These are phyloP conservation scores for Mythimna pallens DNA, from an alignment of 2,888 invertebrate genomes.

Conservation along the genomic window DNA sequence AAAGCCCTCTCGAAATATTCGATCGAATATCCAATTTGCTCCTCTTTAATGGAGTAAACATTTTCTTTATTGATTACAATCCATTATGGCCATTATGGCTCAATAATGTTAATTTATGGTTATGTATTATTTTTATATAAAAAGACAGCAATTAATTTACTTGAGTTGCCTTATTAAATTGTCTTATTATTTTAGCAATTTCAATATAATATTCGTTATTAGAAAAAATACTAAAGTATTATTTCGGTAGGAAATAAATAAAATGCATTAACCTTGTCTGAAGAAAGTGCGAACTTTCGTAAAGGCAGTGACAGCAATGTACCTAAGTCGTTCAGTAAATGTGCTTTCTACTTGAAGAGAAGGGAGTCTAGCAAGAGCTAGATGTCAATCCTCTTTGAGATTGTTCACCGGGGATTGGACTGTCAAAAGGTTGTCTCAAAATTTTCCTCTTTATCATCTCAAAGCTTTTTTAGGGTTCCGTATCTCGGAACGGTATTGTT, in stretches of 20 bases:
- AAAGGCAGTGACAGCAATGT: no score
- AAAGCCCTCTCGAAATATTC: not conserved
- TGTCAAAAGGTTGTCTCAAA: not conserved
- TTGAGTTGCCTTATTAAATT: not conserved
- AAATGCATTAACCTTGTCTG: no score
- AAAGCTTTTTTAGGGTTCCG: not conserved
- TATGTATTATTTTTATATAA: no score
- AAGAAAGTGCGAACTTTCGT: no score
- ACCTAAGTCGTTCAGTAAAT: no score
- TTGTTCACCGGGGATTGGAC: conserved; percentile 4
- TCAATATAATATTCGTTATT: no score
- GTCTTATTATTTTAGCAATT: not conserved
- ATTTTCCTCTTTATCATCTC: not conserved
- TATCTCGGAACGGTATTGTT: no score
- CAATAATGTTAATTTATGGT: no score
- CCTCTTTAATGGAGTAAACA: not conserved
- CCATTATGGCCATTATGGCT: not conserved
- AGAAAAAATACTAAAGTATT: no score
- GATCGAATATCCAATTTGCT: not conserved
- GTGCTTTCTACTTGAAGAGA: no score
- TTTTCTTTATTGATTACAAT: not conserved
- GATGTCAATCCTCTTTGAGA: conserved; percentile 21
- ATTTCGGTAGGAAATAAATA: no score
- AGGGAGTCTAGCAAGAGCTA: no score
- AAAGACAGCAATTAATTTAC: not conserved